Evolutionary conservation across 1,140 invertebrate species (phyloP).

Genomic region (Ganaspis sp.): DNA sequence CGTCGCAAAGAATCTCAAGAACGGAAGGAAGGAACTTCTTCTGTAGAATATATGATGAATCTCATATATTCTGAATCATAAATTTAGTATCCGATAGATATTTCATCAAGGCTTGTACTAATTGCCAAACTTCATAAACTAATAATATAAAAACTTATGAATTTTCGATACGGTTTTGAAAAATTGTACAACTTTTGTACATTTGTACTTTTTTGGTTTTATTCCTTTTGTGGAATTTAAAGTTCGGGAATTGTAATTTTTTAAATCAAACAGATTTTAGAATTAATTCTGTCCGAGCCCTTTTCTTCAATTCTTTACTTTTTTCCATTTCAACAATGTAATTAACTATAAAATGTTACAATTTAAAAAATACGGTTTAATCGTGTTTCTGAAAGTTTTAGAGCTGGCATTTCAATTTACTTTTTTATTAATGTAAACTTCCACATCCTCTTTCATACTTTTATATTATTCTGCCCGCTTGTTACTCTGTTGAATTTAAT

Average conservation of each 20-base stretch:
- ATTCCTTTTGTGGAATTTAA: too few species aligned
- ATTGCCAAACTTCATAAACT: neutral
- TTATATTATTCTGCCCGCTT: too few species aligned
- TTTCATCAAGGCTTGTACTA: neutral
- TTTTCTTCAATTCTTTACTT: too few species aligned
- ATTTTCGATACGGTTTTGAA: too few species aligned
- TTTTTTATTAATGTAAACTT: neutral
- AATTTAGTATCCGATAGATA: slow-evolving; percentile 28
- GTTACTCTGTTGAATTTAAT: neutral
- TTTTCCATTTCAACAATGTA: too few species aligned
- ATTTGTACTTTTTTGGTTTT: too few species aligned
- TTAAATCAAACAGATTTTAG: too few species aligned
- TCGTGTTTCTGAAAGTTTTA: neutral
- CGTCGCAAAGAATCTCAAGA: neutral
- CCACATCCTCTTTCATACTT: neutral
- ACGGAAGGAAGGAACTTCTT: slow-evolving; percentile 29
- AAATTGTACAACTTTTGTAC: too few species aligned
- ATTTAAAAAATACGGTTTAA: neutral
- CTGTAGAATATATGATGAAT: neutral
- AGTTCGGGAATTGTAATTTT: too few species aligned
- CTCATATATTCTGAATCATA: neutral
- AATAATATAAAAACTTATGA: neutral
- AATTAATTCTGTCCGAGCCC: too few species aligned
- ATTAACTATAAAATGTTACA: too few species aligned
- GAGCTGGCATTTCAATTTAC: neutral